Percentiles rank a stretch among this genome's conserved stretches.
Conservation (phyloP, 2,888 invertebrate species). For the Dorcus hopei region DNA sequence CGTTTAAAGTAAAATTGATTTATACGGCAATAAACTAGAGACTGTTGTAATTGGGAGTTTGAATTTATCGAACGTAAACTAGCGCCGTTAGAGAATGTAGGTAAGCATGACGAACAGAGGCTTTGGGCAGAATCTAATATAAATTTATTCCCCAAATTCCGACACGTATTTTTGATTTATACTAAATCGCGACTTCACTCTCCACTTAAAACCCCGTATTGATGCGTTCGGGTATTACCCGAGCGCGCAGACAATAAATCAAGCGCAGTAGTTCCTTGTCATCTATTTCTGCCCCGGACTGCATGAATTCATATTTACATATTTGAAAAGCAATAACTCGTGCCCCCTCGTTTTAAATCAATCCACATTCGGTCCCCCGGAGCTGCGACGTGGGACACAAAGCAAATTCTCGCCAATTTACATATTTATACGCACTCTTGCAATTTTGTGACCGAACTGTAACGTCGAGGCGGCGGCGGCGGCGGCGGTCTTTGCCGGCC, state of each 20-base stretch:
- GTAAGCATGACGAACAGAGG: too few relatives aligned
- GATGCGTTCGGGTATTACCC: not conserved
- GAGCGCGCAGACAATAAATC: not conserved
- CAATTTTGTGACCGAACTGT: constrained; percentile 27
- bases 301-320: constrained; percentile 24
- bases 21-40: too few relatives aligned
- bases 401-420: constrained; percentile 22
- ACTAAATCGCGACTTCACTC: not conserved
- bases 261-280: not conserved
- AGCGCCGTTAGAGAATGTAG: too few relatives aligned
- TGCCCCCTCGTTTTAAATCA: constrained; percentile 24
- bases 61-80: too few relatives aligned
- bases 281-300: constrained; percentile 1
- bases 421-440: constrained; percentile 31
- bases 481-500: not conserved
- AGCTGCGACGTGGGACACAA: constrained; percentile 20
- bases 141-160: not conserved
- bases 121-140: too few relatives aligned
- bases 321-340: constrained; percentile 25
- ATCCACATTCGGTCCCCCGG: constrained; percentile 18
- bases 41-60: too few relatives aligned
- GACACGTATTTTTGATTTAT: not conserved
- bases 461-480: constrained; percentile 15
- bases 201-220: not conserved
- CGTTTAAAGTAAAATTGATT: too few relatives aligned